Conservation (phyloP, 2,797 vertebrate species). For the Lates japonicus region DNA sequence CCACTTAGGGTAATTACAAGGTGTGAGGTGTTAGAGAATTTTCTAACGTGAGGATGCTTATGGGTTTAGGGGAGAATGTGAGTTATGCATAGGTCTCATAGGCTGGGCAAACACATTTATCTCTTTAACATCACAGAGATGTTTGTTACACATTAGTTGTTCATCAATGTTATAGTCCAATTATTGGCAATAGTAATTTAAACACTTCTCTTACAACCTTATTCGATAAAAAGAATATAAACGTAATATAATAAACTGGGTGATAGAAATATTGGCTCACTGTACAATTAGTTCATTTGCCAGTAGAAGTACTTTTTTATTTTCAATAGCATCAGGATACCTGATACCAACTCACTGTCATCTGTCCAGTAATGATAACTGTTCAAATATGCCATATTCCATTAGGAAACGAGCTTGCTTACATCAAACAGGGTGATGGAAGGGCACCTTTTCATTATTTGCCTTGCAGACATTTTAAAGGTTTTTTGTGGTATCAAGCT, state of each 20-base stretch:
- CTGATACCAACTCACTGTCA: background rate
- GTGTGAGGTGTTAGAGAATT: slow-evolving; percentile 88
- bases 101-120: background rate
- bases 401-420: background rate
- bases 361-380: too few relatives aligned
- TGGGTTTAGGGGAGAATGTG: slow-evolving; percentile 25
- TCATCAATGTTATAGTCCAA: background rate
- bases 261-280: too few relatives aligned
- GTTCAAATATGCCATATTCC: too few relatives aligned
- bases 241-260: background rate
- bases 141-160: slow-evolving; percentile 9
- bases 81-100: background rate
- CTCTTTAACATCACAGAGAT: background rate
- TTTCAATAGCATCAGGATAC: background rate
- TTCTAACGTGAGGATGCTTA: slow-evolving; percentile 71
- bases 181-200: background rate
- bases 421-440: background rate
- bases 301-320: background rate
- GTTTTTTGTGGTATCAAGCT: too few relatives aligned
- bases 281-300: background rate
- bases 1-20: slow-evolving; percentile 90
- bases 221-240: background rate
- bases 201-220: background rate
- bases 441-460: background rate
- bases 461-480: background rate